Evolutionary conservation across 2,113 vertebrate species (phyloP).

Genomic region (Bambusicola thoracicus): DNA sequence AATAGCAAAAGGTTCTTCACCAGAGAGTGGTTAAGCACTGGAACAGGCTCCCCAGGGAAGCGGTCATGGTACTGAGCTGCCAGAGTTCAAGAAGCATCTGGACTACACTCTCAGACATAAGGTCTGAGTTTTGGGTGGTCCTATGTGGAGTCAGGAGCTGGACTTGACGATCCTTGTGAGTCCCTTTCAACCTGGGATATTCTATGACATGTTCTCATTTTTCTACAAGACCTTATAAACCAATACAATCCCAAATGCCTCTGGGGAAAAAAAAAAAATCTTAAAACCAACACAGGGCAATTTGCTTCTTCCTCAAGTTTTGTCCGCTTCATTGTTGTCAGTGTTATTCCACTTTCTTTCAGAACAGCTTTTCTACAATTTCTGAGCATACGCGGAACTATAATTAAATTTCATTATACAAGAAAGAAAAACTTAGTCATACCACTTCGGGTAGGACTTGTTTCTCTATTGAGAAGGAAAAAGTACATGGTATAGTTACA

Average conservation of each 20-base stretch:
- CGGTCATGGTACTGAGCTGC: no score
- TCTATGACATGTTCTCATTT: not conserved
- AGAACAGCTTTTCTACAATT: not conserved
- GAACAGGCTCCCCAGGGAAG: no score
- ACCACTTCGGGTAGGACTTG: not conserved
- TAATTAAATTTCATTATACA: not conserved
- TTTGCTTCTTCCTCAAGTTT: not conserved
- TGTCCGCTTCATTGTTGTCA: not conserved
- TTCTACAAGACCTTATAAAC: not conserved
- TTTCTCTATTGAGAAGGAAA: not conserved
- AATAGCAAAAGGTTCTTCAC: no score
- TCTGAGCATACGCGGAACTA: not conserved
- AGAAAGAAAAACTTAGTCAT: not conserved
- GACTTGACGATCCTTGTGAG: no score
- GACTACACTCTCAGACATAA: no score
- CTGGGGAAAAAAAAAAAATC: not conserved
- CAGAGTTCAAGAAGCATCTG: no score
- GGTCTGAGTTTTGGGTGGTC: no score
- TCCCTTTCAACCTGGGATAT: no score
- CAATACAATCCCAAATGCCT: not conserved
- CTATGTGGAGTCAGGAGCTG: no score
- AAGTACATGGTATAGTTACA: not conserved
- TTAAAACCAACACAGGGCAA: accelerated
- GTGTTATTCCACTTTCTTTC: not conserved
- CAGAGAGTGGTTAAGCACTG: no score